A percentile compares a stretch with the other conserved stretches of the same genome.
Evolutionary conservation across 2,113 vertebrate genomes (phyloP).

Genomic region (Cynoglossus semilaevis): DNA sequence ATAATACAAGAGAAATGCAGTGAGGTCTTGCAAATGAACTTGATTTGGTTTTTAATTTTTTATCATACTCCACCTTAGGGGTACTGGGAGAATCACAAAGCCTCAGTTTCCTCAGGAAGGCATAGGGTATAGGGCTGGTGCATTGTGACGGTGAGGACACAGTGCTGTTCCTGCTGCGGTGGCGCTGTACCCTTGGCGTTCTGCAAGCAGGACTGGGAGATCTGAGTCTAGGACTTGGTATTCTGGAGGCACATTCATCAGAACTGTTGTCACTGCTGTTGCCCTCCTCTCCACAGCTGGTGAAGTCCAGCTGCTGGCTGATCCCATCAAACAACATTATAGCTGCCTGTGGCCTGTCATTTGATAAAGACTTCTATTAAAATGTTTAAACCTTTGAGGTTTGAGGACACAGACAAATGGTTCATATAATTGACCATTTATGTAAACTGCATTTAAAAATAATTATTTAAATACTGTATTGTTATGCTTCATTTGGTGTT

Average conservation of each 20-base stretch:
- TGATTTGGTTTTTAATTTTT: not conserved
- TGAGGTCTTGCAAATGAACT: not conserved
- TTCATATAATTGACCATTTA: too few species aligned
- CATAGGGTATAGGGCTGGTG: conserved; percentile 75
- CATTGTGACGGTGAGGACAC: conserved; percentile 53
- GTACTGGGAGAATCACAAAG: conserved; percentile 82
- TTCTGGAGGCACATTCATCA: conserved; percentile 52
- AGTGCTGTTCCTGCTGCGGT: conserved; percentile 36
- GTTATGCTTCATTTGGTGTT: too few species aligned
- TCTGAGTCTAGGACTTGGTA: conserved; percentile 5
- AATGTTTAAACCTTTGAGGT: not conserved
- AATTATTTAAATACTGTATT: too few species aligned
- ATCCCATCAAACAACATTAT: conserved; percentile 56
- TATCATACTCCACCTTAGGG: conserved; percentile 80
- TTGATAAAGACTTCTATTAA: not conserved
- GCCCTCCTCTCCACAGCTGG: conserved; percentile 80
- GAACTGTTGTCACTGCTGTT: conserved; percentile 50
- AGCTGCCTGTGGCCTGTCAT: conserved; percentile 48
- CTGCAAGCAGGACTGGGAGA: conserved; percentile 40
- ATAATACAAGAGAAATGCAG: not conserved
- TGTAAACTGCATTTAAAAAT: too few species aligned
- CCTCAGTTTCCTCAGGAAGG: conserved; percentile 78
- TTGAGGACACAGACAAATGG: not conserved
- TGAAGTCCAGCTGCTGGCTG: conserved; percentile 81
- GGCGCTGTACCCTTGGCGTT: conserved; percentile 57